A percentile compares a stretch with the other conserved stretches of the same genome.
phyloP scores from a whole-genome alignment of 2,797 vertebrate species.

The Glossophaga mutica region DNA sequence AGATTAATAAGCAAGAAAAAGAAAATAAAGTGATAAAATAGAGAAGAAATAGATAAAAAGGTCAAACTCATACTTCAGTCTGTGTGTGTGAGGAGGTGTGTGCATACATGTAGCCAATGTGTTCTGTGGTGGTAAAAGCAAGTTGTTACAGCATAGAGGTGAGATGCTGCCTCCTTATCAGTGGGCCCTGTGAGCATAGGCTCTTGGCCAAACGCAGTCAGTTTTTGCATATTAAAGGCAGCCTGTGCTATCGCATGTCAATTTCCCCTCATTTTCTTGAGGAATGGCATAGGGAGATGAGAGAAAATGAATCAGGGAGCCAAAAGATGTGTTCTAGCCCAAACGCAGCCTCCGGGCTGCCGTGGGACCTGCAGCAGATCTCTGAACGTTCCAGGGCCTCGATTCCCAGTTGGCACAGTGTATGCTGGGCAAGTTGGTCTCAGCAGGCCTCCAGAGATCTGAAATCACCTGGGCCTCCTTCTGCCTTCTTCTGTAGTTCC shows the following conservation, averaged over 20 bases:
- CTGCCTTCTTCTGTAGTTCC: neutral
- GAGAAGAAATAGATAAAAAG: neutral
- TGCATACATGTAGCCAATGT: rapidly evolving
- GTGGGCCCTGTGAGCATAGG: rapidly evolving
- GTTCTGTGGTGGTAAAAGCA: neutral
- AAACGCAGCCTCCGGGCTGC: rapidly evolving
- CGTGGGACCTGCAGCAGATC: neutral
- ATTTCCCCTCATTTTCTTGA: neutral
- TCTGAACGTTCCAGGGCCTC: rapidly evolving
- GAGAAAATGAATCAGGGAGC: neutral
- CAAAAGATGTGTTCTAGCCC: too few species aligned
- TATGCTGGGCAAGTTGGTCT: neutral
- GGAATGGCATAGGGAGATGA: neutral
- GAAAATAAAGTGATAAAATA: neutral
- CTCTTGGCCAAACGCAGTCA: neutral
- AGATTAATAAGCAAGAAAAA: neutral
- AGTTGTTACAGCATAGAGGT: too few species aligned
- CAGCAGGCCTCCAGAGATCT: neutral
- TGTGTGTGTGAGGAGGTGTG: rapidly evolving
- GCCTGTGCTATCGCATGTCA: neutral
- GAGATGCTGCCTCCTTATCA: neutral
- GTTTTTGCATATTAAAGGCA: neutral
- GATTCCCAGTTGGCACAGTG: neutral
- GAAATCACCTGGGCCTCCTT: neutral
- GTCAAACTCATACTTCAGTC: neutral